These are phyloP conservation scores for Chaetorhynchus papuensis DNA, from an alignment of 2,113 vertebrate genomes.

Conservation along the genomic window DNA sequence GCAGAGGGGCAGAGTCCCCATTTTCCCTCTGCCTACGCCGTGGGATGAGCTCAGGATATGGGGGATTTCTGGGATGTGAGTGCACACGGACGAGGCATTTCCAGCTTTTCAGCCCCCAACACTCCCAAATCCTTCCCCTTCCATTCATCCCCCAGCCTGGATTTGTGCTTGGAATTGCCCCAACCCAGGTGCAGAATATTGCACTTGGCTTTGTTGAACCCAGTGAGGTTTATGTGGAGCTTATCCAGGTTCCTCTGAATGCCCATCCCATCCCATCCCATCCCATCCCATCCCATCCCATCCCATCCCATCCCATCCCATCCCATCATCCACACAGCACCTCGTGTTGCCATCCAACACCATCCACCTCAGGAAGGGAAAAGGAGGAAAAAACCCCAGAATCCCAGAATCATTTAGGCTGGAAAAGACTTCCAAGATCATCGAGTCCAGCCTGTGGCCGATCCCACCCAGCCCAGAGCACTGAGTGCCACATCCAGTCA, in stretches of 20 bases:
- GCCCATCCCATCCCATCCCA: background rate
- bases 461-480: background rate
- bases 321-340: background rate
- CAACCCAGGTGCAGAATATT: background rate
- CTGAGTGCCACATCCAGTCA: background rate
- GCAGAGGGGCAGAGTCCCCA: background rate
- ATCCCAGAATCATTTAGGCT: background rate
- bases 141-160: background rate
- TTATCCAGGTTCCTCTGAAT: background rate
- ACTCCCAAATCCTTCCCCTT: background rate
- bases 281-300: background rate
- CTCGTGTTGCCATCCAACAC: background rate
- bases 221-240: background rate
- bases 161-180: background rate
- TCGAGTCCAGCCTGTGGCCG: rapidly evolving
- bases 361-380: background rate
- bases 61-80: background rate
- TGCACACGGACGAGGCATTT: background rate
- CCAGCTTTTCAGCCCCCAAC: background rate
- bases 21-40: rapidly evolving
- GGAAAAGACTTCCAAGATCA: background rate
- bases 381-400: background rate
- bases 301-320: background rate
- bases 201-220: background rate
- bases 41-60: background rate